Conservation (phyloP, 2,888 invertebrate species). For the Linyphia triangularis region DNA sequence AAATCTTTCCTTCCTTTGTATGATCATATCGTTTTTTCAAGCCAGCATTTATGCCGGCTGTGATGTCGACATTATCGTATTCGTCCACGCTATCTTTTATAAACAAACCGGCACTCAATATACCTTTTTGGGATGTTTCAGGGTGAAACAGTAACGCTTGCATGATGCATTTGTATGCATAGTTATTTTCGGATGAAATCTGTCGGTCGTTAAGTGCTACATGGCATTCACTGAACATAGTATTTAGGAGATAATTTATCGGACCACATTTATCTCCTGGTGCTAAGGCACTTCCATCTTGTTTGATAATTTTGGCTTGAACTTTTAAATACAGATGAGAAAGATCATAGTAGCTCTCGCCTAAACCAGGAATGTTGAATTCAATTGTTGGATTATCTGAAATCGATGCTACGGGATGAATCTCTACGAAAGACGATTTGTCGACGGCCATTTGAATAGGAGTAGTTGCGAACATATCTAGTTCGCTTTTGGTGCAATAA, state of each 20-base stretch:
- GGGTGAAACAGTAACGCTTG: conserved; percentile 19
- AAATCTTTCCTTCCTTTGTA: neutral
- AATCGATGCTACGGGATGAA: conserved; percentile 40
- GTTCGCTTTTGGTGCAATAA: conserved; percentile 22
- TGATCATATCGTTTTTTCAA: neutral
- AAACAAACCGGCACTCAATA: neutral
- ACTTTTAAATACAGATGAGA: conserved; percentile 12
- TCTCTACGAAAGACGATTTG: conserved; percentile 15
- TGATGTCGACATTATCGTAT: neutral
- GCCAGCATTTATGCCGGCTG: neutral
- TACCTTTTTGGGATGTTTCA: neutral
- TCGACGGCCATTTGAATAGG: conserved; percentile 44
- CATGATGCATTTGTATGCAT: conserved; percentile 33
- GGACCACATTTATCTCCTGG: neutral
- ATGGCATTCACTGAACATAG: conserved; percentile 42
- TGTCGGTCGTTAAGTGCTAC: conserved; percentile 17
- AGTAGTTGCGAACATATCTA: neutral
- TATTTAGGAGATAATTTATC: conserved; percentile 40
- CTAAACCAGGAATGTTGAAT: conserved; percentile 19
- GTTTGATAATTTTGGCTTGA: conserved; percentile 21
- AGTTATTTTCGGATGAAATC: conserved; percentile 26
- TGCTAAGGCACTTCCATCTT: neutral
- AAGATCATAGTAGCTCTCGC: conserved; percentile 5
- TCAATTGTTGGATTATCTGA: conserved; percentile 24
- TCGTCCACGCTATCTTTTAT: neutral